phyloP scores from a whole-genome alignment of 2,888 invertebrate genomes.

The Athalia rosae region DNA sequence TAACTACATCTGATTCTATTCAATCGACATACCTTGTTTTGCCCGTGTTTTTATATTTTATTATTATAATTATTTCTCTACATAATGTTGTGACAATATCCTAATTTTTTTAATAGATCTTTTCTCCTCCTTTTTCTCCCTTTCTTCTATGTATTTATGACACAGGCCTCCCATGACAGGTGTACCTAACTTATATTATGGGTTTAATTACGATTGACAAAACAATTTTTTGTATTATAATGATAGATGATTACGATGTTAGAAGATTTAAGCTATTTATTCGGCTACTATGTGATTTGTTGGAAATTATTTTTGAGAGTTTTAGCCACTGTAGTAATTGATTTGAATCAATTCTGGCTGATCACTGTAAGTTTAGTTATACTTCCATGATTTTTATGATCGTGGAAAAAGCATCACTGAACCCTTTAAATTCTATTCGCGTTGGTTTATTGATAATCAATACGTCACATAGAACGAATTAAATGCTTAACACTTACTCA shows the following conservation, averaged over 20 bases:
- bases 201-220: slow-evolving; percentile 50
- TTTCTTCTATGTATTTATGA: slow-evolving; percentile 23
- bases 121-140: not conserved
- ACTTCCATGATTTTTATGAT: not conserved
- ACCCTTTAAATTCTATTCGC: slow-evolving; percentile 19
- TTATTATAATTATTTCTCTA: slow-evolving; percentile 32
- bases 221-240: slow-evolving; percentile 48
- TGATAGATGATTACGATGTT: slow-evolving; percentile 55
- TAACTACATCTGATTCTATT: slow-evolving; percentile 20
- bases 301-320: slow-evolving; percentile 58
- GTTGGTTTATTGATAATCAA: slow-evolving; percentile 26
- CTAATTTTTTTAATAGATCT: slow-evolving; percentile 10
- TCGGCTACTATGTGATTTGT: slow-evolving; percentile 64
- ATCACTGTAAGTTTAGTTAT: not conserved
- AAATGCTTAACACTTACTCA: slow-evolving; percentile 41
- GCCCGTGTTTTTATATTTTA: slow-evolving; percentile 43
- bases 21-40: slow-evolving; percentile 39
- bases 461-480: slow-evolving; percentile 44
- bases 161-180: slow-evolving; percentile 50
- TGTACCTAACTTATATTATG: slow-evolving; percentile 54
- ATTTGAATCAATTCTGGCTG: not conserved
- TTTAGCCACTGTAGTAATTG: not conserved
- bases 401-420: slow-evolving; percentile 18
- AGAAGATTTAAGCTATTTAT: slow-evolving; percentile 60
- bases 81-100: slow-evolving; percentile 37